Conservation (phyloP, 2,113 vertebrate genomes). For the Reinhardtius hippoglossoides region DNA sequence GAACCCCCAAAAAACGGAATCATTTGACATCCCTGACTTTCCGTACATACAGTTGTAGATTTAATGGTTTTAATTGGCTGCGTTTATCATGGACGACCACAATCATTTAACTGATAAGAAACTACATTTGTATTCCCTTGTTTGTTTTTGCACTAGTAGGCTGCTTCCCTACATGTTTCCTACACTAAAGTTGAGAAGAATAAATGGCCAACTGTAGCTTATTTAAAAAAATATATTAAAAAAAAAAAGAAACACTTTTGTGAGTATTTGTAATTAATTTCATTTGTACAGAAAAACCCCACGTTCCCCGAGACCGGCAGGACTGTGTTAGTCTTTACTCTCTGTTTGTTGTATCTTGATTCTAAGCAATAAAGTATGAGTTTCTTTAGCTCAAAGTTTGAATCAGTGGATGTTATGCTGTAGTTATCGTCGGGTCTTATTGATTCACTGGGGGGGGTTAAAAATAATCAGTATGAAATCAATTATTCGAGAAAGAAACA, state of each 20-base stretch:
- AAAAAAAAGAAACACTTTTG: conserved; percentile 27
- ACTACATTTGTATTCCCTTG: conserved; percentile 36
- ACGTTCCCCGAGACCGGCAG: conserved; percentile 8
- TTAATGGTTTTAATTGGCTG: conserved; percentile 5
- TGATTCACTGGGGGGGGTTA: neutral
- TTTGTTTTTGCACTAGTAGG: conserved; percentile 48
- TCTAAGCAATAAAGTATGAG: conserved; percentile 42
- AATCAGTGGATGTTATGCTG: conserved; percentile 1
- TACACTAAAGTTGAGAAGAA: conserved; percentile 4
- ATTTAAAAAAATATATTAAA: neutral
- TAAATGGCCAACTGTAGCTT: conserved; percentile 35
- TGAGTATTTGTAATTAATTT: conserved; percentile 48
- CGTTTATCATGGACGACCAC: conserved; percentile 10
- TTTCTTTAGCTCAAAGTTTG: conserved; percentile 22
- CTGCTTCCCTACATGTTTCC: conserved; percentile 30
- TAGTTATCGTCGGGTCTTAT: neutral
- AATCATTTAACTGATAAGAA: conserved; percentile 44
- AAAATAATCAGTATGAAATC: conserved; percentile 14
- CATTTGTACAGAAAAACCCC: conserved; percentile 10
- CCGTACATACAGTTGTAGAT: neutral
- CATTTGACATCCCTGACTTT: neutral
- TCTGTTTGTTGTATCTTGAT: conserved; percentile 31
- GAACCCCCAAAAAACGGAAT: neutral
- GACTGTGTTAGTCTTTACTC: conserved; percentile 23
- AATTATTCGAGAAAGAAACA: neutral